phyloP scores from a whole-genome alignment of 2,797 vertebrate species.

The Premnoplex brunnescens region DNA sequence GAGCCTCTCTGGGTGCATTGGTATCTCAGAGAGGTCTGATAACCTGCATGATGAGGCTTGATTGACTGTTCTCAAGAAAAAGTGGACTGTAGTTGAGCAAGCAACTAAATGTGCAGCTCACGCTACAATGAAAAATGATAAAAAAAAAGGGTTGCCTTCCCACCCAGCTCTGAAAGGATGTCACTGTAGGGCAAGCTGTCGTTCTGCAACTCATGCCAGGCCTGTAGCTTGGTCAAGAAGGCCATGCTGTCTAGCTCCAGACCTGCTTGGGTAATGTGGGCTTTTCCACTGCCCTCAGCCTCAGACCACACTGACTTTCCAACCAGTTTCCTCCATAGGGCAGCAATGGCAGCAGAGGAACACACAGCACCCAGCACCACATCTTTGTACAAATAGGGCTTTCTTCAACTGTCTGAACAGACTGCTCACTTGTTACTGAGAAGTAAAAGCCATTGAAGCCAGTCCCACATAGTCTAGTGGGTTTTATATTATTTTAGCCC shows the following conservation, averaged over 20 bases:
- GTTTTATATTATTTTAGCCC: background rate
- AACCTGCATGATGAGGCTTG: background rate
- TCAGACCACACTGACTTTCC: background rate
- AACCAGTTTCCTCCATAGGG: accelerated
- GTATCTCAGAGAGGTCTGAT: background rate
- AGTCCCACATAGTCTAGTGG: background rate
- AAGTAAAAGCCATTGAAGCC: background rate
- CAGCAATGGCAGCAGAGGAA: background rate
- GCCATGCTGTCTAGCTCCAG: background rate
- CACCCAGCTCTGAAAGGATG: background rate
- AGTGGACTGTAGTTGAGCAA: background rate
- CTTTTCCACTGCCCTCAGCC: background rate
- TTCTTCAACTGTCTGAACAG: background rate
- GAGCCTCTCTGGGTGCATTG: background rate
- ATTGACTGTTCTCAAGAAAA: background rate
- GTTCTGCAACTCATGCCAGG: background rate
- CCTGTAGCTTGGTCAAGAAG: background rate
- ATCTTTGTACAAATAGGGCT: background rate
- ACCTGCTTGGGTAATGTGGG: accelerated
- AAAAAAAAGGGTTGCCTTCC: background rate
- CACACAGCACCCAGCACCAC: background rate
- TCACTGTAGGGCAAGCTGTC: background rate
- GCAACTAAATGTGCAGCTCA: background rate
- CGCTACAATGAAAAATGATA: background rate
- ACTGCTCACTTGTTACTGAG: background rate